Evolutionary conservation across 2,113 vertebrate species (phyloP), one percentile per base, ranked within the genome.

Genomic region (Oreochromis spilurus): DNA sequence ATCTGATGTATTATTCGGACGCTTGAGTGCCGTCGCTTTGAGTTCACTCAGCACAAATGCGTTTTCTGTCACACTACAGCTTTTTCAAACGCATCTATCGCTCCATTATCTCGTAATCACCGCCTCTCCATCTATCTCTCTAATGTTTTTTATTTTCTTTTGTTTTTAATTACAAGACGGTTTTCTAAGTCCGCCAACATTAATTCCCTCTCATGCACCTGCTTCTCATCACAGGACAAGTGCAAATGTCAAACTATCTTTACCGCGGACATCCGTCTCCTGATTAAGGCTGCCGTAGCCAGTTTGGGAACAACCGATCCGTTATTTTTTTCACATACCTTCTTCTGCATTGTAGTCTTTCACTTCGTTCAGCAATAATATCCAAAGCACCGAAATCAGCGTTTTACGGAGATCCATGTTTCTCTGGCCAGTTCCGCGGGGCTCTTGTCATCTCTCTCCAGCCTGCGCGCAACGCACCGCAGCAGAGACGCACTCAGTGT

Each of bases 371-470:
- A 96, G 90, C 83, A 94, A 38, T 96, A 97, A 96, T 90, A 97
- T 96, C 96, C 96, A 96, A 91, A 96, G 90, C 85, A 96, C 21
- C 89, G 92, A 88, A 60, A 91, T 19, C 82, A 95, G 87, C 77
- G 94, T 92, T 87, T 92, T 94, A 94, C 87, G 92, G 86, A 91
- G 94, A 95, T 96, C 96, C 96, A 97, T 97, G 92, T 94, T 96
- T 91, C 83, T 92, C 57, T 93, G 89, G 43, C 78, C 94, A 92
- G 93, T 87, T 93, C 88, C 85, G 94, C 95, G 95, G 87, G 88
- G 87, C 92, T 95, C 90, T 96, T 86, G 87, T 95, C 96, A 96
- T 96, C 90, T 91, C 96, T 94, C 91, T 95, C 92, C 94, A 83
- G 89, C 88, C 92, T 88, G 91, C 91, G 94, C 90, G 91, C 91